Conservation (phyloP, 2,888 invertebrate species). For the Melanargia galathea region DNA sequence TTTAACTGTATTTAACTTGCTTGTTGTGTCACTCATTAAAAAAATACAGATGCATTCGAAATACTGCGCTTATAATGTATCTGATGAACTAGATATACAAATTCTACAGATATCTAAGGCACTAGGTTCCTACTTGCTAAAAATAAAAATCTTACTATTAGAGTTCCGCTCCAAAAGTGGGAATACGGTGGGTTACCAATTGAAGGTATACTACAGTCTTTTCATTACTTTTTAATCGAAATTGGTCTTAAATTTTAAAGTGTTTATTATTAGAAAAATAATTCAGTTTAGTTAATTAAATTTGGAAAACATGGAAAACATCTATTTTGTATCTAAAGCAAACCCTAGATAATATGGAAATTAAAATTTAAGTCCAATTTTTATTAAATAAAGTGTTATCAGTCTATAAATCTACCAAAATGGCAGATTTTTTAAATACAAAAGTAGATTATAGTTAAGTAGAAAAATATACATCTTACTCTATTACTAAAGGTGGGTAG, state of each 20-base stretch:
- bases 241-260: constrained; percentile 17
- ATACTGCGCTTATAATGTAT: constrained; percentile 16
- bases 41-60: too few species aligned
- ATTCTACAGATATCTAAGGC: constrained; percentile 32
- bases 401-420: constrained; percentile 25
- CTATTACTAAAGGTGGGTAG: constrained; percentile 39
- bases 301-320: background rate
- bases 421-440: constrained; percentile 21
- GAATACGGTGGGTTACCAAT: constrained; percentile 41
- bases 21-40: background rate
- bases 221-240: constrained; percentile 14
- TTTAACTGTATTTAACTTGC: background rate
- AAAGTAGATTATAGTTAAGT: constrained; percentile 18
- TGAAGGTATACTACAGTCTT: constrained; percentile 25
- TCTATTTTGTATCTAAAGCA: background rate
- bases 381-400: constrained; percentile 14
- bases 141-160: constrained; percentile 4
- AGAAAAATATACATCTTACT: constrained; percentile 37
- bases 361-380: constrained; percentile 19
- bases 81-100: constrained; percentile 23
- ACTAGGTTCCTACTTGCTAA: constrained; percentile 35
- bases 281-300: background rate
- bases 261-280: background rate
- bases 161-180: constrained; percentile 17
- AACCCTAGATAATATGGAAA: background rate